Conservation (phyloP, 2,797 vertebrate species). For the Astyanax mexicanus region DNA sequence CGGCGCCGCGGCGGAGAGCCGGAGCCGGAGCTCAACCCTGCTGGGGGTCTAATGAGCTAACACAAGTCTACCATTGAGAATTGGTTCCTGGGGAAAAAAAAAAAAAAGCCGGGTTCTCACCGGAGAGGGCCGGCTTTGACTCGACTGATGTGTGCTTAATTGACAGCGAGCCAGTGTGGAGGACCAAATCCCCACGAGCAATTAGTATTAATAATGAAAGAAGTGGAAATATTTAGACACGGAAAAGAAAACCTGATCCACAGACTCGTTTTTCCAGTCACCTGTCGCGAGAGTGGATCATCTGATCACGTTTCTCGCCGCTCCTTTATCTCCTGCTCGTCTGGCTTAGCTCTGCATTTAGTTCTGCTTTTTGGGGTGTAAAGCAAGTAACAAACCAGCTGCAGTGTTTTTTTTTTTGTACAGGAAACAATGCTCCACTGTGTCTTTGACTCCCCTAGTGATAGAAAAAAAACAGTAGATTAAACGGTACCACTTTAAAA, state of each 20-base stretch:
- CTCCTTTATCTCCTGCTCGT: neutral
- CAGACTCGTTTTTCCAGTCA: conserved; percentile 61
- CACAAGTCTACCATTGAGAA: conserved; percentile 79
- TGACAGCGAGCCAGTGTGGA: conserved; percentile 72
- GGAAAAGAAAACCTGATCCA: conserved; percentile 59
- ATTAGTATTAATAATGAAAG: conserved; percentile 76
- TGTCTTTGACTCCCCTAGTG: neutral
- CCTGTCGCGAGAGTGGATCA: conserved; percentile 55
- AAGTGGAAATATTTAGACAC: conserved; percentile 65
- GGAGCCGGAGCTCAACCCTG: conserved; percentile 59
- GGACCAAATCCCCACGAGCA: conserved; percentile 69
- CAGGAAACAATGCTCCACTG: no score
- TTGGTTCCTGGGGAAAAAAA: conserved; percentile 72
- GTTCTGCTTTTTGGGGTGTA: neutral
- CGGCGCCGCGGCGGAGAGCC: conserved; percentile 75
- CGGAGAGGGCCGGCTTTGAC: conserved; percentile 74
- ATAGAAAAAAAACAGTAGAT: no score
- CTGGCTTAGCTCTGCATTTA: neutral
- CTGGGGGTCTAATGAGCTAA: conserved; percentile 83
- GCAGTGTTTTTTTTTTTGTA: neutral
- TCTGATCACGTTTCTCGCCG: conserved; percentile 58
- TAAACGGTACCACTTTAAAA: no score
- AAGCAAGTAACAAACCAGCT: neutral
- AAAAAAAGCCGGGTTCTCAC: conserved; percentile 41
- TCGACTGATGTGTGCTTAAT: conserved; percentile 79